A percentile compares a stretch with the other conserved stretches of the same genome.
phyloP scores from a whole-genome alignment of 1,140 invertebrate genomes.

The Triops longicaudatus region DNA sequence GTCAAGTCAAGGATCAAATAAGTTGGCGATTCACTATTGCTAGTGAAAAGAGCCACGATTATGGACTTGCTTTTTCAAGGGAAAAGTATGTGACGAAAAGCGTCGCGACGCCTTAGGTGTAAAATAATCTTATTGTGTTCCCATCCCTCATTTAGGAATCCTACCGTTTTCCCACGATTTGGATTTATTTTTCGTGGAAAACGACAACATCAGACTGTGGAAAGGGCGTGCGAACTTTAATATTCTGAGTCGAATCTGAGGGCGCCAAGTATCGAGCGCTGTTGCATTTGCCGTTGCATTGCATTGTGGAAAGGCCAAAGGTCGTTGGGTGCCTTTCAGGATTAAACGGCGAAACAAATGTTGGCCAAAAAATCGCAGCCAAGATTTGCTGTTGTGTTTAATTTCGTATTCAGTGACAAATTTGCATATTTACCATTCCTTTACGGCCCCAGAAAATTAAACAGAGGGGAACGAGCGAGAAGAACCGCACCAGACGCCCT shows the following conservation, averaged over 20 bases:
- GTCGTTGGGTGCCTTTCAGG: not conserved
- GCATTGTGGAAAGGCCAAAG: not conserved
- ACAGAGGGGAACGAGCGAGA: not conserved
- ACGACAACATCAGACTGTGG: not conserved
- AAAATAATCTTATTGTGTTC: too few relatives aligned
- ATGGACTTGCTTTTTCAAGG: not conserved
- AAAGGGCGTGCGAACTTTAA: not conserved
- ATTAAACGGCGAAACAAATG: not conserved
- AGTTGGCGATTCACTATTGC: not conserved
- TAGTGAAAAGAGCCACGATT: not conserved
- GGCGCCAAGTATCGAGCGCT: not conserved
- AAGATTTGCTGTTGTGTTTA: too few relatives aligned
- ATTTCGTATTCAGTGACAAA: not conserved
- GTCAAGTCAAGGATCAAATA: too few relatives aligned
- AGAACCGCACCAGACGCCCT: not conserved
- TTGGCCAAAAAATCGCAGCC: too few relatives aligned
- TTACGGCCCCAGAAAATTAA: not conserved
- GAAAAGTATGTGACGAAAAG: not conserved
- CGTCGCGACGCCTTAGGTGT: not conserved
- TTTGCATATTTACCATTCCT: not conserved
- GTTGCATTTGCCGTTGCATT: not conserved
- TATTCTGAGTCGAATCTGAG: not conserved
- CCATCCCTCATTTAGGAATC: not conserved
- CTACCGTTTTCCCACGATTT: not conserved
- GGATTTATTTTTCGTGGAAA: not conserved